Base-by-base conservation (phyloP, 2,113 vertebrate species). In the Trichomycterus rosablanca region DNA sequence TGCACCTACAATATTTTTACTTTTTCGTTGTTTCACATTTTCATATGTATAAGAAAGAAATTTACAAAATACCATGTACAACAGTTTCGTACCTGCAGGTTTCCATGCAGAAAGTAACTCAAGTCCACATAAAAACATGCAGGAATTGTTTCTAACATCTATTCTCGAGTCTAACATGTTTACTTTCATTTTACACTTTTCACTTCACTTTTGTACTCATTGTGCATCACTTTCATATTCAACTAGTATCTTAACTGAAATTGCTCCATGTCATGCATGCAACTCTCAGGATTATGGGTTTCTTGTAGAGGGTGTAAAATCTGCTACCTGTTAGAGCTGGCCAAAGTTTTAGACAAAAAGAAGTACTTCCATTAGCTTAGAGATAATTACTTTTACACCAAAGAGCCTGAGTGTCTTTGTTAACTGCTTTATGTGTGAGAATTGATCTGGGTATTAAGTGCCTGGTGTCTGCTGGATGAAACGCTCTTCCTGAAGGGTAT, bases 381-480 rank as follows among this genome's bases (percentile, higher is more conserved):
- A 67, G 71, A 80, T 85, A 84, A 86, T 86, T 87, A 84, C 83
- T 88, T 89, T 86, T 87, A 14, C 64, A 26, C 76, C 69, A 45
- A 86, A 67, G 87, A 88, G 83, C 83, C 84, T 80, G 72, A 74
- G 53, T 74, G 83, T 84, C 87, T 91, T 90, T 92, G 91, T 92
- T 86, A 82, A 70, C 69, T 50, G 82, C 85, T 88, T 87, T 86
- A 89, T 88, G 85, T 83, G 87, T 84, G 82, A 87, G 88, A 91
- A 88, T 88, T 91, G 90, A 89, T 90, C 89, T 89, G 87, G 80
- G 89, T 83, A 90, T 91, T 91, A 89, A 91, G 88, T 85, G 81
- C 81, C 84, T 83, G 71, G 86, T 86, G 88, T 91, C 83, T 88
- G 88, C 80, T 82, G 83, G 83, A 26, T 83, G 80, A 89, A 84